These are phyloP conservation scores for Rhodeus uyekii DNA, from an alignment of 2,797 vertebrate species.

Conservation along the genomic window DNA sequence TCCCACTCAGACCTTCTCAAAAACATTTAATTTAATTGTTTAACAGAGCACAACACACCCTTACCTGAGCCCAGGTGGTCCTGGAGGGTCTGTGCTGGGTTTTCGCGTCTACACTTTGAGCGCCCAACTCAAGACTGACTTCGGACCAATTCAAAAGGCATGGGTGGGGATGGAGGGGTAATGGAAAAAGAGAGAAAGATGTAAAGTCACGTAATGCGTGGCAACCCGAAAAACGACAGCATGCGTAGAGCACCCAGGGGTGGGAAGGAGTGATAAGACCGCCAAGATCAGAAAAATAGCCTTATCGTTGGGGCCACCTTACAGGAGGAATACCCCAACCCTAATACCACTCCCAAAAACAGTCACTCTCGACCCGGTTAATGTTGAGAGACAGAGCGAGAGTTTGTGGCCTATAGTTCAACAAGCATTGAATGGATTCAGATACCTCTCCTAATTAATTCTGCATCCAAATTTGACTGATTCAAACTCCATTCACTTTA, in stretches of 20 bases:
- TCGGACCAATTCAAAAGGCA: conserved; percentile 16
- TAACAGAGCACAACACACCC: conserved; percentile 57
- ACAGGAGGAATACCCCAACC: conserved; percentile 77
- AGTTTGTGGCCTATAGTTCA: neutral
- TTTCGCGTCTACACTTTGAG: conserved; percentile 54
- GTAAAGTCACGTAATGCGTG: conserved; percentile 62
- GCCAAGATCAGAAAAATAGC: conserved; percentile 58
- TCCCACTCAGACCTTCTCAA: neutral
- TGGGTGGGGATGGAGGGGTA: conserved; percentile 50
- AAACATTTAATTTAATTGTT: neutral
- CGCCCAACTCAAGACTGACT: conserved; percentile 53
- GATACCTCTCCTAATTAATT: neutral
- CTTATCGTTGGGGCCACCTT: conserved; percentile 77
- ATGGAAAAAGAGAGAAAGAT: conserved; percentile 44
- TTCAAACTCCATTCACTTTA: neutral
- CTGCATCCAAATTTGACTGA: neutral
- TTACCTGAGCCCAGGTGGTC: conserved; percentile 77
- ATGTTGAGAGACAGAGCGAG: neutral
- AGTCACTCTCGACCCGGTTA: conserved; percentile 20
- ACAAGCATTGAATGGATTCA: neutral
- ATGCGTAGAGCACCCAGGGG: conserved; percentile 43
- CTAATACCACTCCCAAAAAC: conserved; percentile 62
- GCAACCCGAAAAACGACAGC: conserved; percentile 28
- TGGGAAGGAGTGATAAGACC: conserved; percentile 68
- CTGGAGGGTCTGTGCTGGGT: conserved; percentile 62